These are phyloP conservation scores for Apolygus lucorum DNA, from an alignment of 1,140 invertebrate genomes.

Conservation along the genomic window DNA sequence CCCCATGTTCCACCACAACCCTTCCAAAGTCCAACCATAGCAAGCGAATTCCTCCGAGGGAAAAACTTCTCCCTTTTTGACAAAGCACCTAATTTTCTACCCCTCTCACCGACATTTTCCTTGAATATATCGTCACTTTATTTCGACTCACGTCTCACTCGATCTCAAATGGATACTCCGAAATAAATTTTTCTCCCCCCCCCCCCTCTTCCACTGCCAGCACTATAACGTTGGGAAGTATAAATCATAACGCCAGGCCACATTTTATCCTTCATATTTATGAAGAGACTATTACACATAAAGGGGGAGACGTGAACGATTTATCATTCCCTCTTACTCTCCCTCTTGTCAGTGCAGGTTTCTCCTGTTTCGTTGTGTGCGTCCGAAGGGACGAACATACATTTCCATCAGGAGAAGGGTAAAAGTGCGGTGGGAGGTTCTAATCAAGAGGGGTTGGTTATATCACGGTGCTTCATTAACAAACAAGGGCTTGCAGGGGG, in stretches of 20 bases:
- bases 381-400: background rate
- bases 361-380: background rate
- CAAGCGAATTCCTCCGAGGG: too few relatives aligned
- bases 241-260: background rate
- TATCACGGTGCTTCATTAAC: constrained; percentile 2
- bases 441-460: background rate
- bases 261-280: background rate
- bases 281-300: background rate
- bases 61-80: background rate
- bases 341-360: background rate
- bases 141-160: background rate
- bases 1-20: too few relatives aligned
- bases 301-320: background rate
- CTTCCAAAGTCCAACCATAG: too few relatives aligned
- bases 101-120: background rate
- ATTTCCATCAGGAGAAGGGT: constrained; percentile 6
- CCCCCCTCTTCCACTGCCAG: too few relatives aligned
- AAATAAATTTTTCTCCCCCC: background rate
- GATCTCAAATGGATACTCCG: background rate
- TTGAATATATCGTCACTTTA: background rate
- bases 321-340: background rate
- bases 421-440: background rate
- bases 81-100: background rate
- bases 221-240: background rate
- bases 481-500: constrained; percentile 7